Percentiles rank a stretch among this genome's conserved stretches.
Conservation (phyloP, 1,140 invertebrate species). For the Frieseomelitta varia region DNA sequence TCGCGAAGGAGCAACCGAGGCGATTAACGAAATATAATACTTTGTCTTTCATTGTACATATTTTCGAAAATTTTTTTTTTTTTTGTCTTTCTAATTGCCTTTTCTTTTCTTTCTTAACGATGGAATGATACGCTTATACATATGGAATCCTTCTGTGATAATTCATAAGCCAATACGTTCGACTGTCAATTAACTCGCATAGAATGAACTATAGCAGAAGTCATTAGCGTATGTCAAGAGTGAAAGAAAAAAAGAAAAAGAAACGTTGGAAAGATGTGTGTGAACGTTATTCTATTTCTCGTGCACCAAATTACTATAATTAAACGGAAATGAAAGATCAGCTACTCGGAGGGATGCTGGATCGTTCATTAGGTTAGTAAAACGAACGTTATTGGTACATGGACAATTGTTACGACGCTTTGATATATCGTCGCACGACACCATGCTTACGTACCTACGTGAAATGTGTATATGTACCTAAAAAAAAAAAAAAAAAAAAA, state of each 20-base stretch:
- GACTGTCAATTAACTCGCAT: conserved; percentile 53
- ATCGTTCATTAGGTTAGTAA: conserved; percentile 70
- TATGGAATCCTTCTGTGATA: conserved; percentile 64
- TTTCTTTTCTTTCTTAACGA: not conserved
- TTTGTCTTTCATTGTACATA: not conserved
- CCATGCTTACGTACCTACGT: conserved; percentile 46
- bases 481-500: too few species aligned
- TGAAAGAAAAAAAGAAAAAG: not conserved
- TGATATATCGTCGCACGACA: conserved; percentile 55
- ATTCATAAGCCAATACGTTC: conserved; percentile 53
- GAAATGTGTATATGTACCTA: conserved; percentile 22
- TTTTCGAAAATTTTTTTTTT: not conserved
- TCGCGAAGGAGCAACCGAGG: not conserved
- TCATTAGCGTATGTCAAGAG: not conserved
- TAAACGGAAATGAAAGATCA: conserved; percentile 51
- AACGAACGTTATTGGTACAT: conserved; percentile 47
- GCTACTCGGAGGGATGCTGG: conserved; percentile 45
- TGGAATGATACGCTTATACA: conserved; percentile 53
- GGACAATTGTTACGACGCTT: conserved; percentile 21
- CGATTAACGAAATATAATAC: not conserved
- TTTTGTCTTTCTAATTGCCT: not conserved
- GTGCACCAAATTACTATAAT: conserved; percentile 41
- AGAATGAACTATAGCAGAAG: conserved; percentile 29
- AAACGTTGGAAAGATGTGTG: conserved; percentile 76
- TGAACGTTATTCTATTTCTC: conserved; percentile 65